These are phyloP conservation scores for Hemichromis elongatus DNA, from an alignment of 2,113 vertebrate species.

Conservation along the genomic window DNA sequence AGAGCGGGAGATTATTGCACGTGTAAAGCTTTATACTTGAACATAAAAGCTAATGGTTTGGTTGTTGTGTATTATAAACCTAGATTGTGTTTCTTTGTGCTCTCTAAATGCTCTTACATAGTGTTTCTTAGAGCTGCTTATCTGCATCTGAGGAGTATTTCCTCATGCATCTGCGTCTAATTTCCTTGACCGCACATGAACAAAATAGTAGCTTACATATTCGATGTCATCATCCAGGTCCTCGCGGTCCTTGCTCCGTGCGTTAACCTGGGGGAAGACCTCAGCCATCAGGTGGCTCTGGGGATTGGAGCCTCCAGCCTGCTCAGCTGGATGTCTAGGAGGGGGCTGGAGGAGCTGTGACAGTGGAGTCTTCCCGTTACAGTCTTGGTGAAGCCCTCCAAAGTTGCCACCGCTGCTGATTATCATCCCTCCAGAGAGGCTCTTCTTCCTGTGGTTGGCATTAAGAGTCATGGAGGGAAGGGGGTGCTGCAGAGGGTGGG, in stretches of 20 bases:
- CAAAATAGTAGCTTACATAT: slow-evolving; percentile 79
- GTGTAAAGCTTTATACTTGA: slow-evolving; percentile 13
- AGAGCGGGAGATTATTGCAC: slow-evolving; percentile 11
- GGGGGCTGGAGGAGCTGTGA: slow-evolving; percentile 59
- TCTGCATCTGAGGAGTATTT: background rate
- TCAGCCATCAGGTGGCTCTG: slow-evolving; percentile 76
- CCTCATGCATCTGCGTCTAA: background rate
- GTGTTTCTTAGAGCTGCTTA: background rate
- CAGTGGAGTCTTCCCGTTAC: slow-evolving; percentile 87
- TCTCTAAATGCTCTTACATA: background rate
- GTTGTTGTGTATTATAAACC: background rate
- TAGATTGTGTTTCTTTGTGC: background rate
- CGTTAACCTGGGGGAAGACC: slow-evolving; percentile 91
- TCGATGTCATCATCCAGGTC: slow-evolving; percentile 94
- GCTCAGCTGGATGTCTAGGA: slow-evolving; percentile 24
- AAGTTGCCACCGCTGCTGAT: background rate
- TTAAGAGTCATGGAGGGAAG: slow-evolving; percentile 14
- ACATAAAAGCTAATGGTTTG: background rate
- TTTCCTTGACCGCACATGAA: background rate
- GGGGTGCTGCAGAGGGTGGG: slow-evolving; percentile 16
- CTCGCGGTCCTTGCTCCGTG: slow-evolving; percentile 76
- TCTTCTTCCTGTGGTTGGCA: slow-evolving; percentile 67
- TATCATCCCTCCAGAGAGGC: slow-evolving; percentile 56
- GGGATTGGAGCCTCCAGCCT: background rate
- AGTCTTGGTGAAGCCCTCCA: slow-evolving; percentile 80